A percentile compares a stretch with the other conserved stretches of the same genome.
These are phyloP conservation scores for Geophilus truncorum DNA, from an alignment of 2,888 invertebrate species.

Conservation along the genomic window DNA sequence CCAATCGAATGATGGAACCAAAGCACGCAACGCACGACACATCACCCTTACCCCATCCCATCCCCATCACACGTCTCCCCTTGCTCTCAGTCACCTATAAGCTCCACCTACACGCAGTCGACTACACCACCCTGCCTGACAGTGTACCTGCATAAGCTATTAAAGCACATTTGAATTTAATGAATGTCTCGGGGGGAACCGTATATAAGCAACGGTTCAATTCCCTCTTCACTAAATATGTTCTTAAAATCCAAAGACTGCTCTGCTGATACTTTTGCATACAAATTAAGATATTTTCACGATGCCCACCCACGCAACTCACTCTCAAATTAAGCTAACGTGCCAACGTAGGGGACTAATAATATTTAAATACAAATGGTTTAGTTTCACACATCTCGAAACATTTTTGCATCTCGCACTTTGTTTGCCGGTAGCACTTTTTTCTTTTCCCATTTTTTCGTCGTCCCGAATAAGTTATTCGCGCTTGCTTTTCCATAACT, in stretches of 20 bases:
- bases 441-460: background rate
- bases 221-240: constrained; percentile 1
- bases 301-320: background rate
- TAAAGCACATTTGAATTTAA: constrained; percentile 11
- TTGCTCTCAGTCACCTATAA: background rate
- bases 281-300: background rate
- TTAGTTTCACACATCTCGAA: background rate
- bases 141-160: background rate
- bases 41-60: background rate
- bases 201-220: constrained; percentile 6
- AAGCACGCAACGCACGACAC: constrained; percentile 16
- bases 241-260: background rate
- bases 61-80: background rate
- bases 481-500: background rate
- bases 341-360: background rate
- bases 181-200: background rate
- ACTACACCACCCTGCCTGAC: background rate
- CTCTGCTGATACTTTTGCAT: background rate
- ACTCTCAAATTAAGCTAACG: background rate
- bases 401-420: background rate
- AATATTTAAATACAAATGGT: background rate
- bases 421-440: background rate
- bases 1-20: constrained; percentile 12
- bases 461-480: background rate
- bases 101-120: background rate